phyloP scores from a whole-genome alignment of 2,797 vertebrate species.

The Brachyrhaphis roseni region DNA sequence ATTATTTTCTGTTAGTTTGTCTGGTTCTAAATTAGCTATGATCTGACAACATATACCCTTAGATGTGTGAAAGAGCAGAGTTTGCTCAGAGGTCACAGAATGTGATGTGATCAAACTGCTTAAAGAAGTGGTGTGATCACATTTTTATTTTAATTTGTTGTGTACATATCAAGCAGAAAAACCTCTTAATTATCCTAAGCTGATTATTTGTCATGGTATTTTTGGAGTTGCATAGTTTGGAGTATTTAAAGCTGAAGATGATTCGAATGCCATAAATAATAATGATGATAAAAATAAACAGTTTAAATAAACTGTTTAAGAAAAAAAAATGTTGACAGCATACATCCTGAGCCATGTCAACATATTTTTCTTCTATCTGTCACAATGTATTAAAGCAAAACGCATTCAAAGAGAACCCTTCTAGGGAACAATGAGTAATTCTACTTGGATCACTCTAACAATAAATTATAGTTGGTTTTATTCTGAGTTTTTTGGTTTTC shows the following conservation, averaged over 20 bases:
- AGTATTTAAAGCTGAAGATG: constrained; percentile 30
- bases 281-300: neutral
- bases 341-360: constrained; percentile 22
- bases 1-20: constrained; percentile 69
- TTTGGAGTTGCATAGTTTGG: constrained; percentile 25
- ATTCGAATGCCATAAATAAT: constrained; percentile 17
- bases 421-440: neutral
- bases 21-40: constrained; percentile 72
- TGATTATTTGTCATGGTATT: constrained; percentile 14
- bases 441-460: neutral
- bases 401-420: constrained; percentile 35
- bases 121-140: constrained; percentile 24
- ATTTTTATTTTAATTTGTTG: constrained; percentile 6
- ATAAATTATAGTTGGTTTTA: neutral
- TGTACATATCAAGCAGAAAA: constrained; percentile 20
- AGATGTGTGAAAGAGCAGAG: constrained; percentile 61
- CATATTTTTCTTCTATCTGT: constrained; percentile 40
- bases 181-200: constrained; percentile 12
- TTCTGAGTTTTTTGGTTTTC: neutral
- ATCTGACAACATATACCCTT: constrained; percentile 77
- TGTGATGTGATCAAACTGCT: constrained; percentile 48
- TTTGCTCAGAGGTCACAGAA: constrained; percentile 53
- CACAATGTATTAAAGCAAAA: constrained; percentile 36
- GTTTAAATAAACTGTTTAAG: neutral
- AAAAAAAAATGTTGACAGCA: neutral